A percentile compares a stretch with the other conserved stretches of the same genome.
These are phyloP conservation scores for Porites lobata DNA, from an alignment of 92 coral and sea anemone genomes.

Conservation along the genomic window DNA sequence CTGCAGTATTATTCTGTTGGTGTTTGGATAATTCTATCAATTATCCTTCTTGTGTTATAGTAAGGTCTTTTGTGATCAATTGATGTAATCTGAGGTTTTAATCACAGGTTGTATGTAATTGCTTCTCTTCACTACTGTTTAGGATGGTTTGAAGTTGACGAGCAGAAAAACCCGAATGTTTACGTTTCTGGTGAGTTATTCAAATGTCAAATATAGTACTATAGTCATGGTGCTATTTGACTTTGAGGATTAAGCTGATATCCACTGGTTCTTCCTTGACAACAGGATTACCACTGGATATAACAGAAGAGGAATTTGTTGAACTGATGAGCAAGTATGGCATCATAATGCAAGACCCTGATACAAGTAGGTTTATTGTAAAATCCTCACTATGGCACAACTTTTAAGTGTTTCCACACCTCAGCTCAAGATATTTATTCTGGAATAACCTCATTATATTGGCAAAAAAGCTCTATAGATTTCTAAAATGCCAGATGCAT, in stretches of 20 bases:
- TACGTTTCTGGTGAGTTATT: constrained; percentile 86
- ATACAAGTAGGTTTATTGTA: constrained; percentile 71
- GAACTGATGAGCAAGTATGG: constrained; percentile 97
- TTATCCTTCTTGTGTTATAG: neutral
- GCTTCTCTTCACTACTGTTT: neutral
- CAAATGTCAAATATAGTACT: neutral
- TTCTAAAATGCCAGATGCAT: too few species aligned
- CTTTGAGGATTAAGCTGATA: too few species aligned
- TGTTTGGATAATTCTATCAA: too few species aligned
- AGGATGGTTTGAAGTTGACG: constrained; percentile 98
- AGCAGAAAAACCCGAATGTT: constrained; percentile 88
- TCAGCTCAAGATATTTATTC: too few species aligned
- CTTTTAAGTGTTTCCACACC: too few species aligned
- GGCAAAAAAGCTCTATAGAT: too few species aligned
- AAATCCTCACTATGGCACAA: too few species aligned
- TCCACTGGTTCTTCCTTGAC: neutral
- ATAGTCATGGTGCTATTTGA: too few species aligned
- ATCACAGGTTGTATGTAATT: neutral
- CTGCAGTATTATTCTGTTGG: too few species aligned
- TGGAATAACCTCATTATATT: too few species aligned
- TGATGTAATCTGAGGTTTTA: neutral
- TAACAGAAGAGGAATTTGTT: constrained; percentile 92
- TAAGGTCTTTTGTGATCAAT: neutral
- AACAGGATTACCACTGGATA: constrained; percentile 89
- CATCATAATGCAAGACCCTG: constrained; percentile 94